Conservation (phyloP, 2,888 invertebrate species). For the Lithophane leautieri region DNA sequence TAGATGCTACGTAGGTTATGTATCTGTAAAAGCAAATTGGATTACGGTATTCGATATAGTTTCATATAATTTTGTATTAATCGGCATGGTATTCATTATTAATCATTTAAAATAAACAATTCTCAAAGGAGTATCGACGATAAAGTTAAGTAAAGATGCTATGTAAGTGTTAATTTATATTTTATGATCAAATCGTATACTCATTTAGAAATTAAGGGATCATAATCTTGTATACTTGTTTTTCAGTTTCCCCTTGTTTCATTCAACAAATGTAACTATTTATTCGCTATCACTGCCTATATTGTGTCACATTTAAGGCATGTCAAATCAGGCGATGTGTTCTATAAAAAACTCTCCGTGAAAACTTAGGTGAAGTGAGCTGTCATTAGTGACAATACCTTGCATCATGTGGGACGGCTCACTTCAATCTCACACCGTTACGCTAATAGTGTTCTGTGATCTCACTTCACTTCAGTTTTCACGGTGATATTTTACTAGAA, state of each 20-base stretch:
- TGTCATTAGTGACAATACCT: no score
- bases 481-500: neutral
- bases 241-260: constrained; percentile 26
- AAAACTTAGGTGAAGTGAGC: neutral
- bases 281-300: constrained; percentile 63
- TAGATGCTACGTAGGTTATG: constrained; percentile 22
- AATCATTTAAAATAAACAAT: constrained; percentile 55
- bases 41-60: constrained; percentile 73
- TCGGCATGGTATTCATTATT: constrained; percentile 66
- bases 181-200: constrained; percentile 87
- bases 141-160: constrained; percentile 64
- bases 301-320: constrained; percentile 28
- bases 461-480: no score
- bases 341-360: neutral
- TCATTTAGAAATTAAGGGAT: constrained; percentile 79
- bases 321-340: neutral
- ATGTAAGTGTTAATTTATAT: constrained; percentile 70
- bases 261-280: constrained; percentile 55
- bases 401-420: no score
- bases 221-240: constrained; percentile 50
- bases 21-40: constrained; percentile 53
- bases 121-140: constrained; percentile 65
- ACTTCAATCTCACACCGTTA: no score
- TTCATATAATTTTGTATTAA: constrained; percentile 66
- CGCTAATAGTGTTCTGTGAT: no score